phyloP scores from a whole-genome alignment of 2,797 vertebrate genomes.

The Brachyrhaphis roseni region DNA sequence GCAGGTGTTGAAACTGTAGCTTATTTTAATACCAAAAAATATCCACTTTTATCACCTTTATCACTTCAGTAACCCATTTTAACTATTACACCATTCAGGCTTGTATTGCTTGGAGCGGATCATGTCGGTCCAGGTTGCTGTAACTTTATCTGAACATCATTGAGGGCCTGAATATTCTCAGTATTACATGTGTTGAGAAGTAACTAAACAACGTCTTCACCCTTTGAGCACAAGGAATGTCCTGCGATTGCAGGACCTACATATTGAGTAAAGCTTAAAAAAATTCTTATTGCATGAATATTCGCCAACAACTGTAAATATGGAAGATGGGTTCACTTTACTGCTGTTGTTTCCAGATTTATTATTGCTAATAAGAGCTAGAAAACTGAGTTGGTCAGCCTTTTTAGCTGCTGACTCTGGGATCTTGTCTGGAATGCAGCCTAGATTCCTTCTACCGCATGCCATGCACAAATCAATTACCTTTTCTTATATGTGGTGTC shows the following conservation, averaged over 20 bases:
- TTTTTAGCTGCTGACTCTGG: neutral
- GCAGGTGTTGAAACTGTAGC: neutral
- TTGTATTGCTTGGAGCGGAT: neutral
- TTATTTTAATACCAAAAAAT: neutral
- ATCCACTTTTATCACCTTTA: neutral
- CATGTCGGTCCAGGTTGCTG: neutral
- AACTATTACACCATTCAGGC: neutral
- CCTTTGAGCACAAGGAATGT: neutral
- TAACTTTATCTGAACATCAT: neutral
- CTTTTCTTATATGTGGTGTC: neutral
- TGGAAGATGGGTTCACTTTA: neutral
- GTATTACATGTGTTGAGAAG: neutral
- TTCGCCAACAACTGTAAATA: neutral
- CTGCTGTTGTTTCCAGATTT: neutral
- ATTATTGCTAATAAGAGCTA: neutral
- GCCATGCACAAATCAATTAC: neutral
- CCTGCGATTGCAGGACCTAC: neutral
- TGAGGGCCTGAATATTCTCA: neutral
- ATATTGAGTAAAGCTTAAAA: conserved; percentile 2
- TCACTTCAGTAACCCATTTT: neutral
- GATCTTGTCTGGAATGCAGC: neutral
- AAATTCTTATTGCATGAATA: neutral
- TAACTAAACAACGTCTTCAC: neutral
- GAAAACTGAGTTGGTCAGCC: neutral
- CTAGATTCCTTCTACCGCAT: neutral